Evolutionary conservation across 2,888 invertebrate species (phyloP), one percentile per base, ranked within the genome.

Genomic region (Polia nebulosa): DNA sequence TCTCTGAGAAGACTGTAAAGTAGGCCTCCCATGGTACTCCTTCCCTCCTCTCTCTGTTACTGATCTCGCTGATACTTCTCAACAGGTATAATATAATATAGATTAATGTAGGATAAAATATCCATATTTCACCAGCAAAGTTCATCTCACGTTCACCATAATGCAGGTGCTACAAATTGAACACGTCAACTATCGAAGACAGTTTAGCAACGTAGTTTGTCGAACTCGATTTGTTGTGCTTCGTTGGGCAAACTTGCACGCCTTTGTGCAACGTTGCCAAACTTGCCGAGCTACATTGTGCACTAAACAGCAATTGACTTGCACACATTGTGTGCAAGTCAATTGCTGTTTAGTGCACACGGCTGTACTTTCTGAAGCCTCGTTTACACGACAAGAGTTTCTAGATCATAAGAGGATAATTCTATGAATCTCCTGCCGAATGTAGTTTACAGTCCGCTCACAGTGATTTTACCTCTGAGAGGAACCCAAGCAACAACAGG

Each of bases 151-250:
- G n/a, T 39, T 20, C 2, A 17, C 27, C 8, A 49, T 49, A 27
- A 34, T 8, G 27, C 20, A 44, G 11, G 11, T 15, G 22, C n/a
- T 29, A 22, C 17, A 45, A 29, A 51, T 27, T 27, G 17, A 15
- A 13, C 20, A 20, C 13, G 66, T 29, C 25, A 67, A 27, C 25
- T 13, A 27, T 27, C 20, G 27, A 44, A 5, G 13, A 20, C 20
- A 17, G 32, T 13, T n/a, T n/a, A 44, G 41, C 41, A 44, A 36
- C 11, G 44, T 69, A 69, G 34, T 55, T 55, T 44, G 27, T 44
- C 27, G 15, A 34, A 55, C 41, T 53, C 41, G 27, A 44, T 68
- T 34, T 52, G 25, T 41, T 52, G 9, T 22, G 17, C 32, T 67
- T 51, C 25, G 32, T 17, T 25, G 13, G 6, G 39, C 52, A 41